Percentiles rank a stretch among this genome's conserved stretches.
These are phyloP conservation scores for Agonopterix alstromeriana DNA, from an alignment of 2,888 invertebrate species.

Conservation along the genomic window DNA sequence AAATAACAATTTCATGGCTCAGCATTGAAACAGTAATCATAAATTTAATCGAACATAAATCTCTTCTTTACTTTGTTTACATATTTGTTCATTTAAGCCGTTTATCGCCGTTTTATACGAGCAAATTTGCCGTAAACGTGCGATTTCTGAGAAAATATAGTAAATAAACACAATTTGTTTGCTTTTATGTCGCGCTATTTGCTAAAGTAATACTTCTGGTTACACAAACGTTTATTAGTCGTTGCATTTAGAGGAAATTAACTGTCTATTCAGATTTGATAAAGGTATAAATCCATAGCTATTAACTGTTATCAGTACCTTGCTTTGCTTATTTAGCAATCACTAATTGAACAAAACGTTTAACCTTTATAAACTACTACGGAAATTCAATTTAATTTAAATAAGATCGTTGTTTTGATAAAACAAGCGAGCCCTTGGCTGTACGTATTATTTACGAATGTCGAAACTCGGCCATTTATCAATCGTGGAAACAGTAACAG, in stretches of 20 bases:
- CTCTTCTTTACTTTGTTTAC: slow-evolving; percentile 35
- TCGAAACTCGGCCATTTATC: slow-evolving; percentile 21
- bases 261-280: slow-evolving; percentile 11
- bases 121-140: background rate
- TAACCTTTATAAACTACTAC: slow-evolving; percentile 29
- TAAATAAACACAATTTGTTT: background rate
- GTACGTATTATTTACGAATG: slow-evolving; percentile 9
- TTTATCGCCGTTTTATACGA: slow-evolving; percentile 3
- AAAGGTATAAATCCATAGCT: slow-evolving; percentile 20
- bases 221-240: background rate
- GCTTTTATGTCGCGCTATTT: background rate
- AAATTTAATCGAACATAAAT: slow-evolving; percentile 42
- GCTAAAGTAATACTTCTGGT: slow-evolving; percentile 9
- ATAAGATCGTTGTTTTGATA: slow-evolving; percentile 24
- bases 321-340: slow-evolving; percentile 31
- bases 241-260: slow-evolving; percentile 18
- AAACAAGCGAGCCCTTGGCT: slow-evolving; percentile 8
- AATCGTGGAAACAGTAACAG: slow-evolving; percentile 23
- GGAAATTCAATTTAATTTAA: slow-evolving; percentile 30
- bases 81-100: slow-evolving; percentile 19
- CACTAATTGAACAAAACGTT: slow-evolving; percentile 35
- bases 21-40: slow-evolving; percentile 25
- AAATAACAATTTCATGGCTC: slow-evolving; percentile 17
- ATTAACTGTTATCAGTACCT: slow-evolving; percentile 20
- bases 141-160: background rate